Evolutionary conservation across 2,888 invertebrate species (phyloP).

Genomic region (Eretmocerus hayati): DNA sequence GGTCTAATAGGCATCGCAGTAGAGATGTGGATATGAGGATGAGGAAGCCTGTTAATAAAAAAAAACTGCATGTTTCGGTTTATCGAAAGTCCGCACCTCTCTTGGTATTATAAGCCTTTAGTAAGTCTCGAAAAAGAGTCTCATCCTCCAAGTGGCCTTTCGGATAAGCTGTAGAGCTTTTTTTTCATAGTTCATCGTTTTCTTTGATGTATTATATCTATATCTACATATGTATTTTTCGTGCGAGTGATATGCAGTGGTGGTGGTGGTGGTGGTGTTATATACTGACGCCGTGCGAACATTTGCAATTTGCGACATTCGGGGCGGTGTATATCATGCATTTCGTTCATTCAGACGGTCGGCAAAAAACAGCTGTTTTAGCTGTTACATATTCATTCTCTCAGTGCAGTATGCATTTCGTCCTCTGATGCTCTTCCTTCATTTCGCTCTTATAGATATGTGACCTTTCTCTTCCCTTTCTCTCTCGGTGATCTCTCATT

Average conservation of each 20-base stretch:
- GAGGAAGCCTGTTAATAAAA: conserved; percentile 17
- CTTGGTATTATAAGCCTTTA: too few relatives aligned
- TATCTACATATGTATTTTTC: too few relatives aligned
- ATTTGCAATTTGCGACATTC: conserved; percentile 19
- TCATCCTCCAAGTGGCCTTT: conserved; percentile 14
- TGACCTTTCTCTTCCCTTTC: conserved; percentile 5
- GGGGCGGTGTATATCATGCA: too few relatives aligned
- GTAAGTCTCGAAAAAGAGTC: too few relatives aligned
- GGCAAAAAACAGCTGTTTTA: conserved; percentile 19
- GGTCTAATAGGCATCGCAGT: neutral
- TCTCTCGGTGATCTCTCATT: conserved; percentile 11
- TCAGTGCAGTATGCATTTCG: neutral
- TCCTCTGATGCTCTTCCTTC: neutral
- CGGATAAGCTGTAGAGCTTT: conserved; percentile 11
- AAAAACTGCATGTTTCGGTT: conserved; percentile 14
- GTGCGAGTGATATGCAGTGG: too few relatives aligned
- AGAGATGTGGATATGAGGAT: too few relatives aligned
- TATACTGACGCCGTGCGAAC: conserved; percentile 19
- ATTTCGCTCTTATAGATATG: neutral
- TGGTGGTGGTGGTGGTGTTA: too few relatives aligned
- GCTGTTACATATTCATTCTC: conserved; percentile 14
- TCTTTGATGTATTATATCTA: neutral
- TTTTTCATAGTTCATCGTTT: neutral
- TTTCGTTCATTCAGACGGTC: conserved; percentile 7
- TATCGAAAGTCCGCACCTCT: conserved; percentile 20